These are phyloP conservation scores for Myiagra hebetior DNA, from an alignment of 2,113 vertebrate species.

Conservation along the genomic window DNA sequence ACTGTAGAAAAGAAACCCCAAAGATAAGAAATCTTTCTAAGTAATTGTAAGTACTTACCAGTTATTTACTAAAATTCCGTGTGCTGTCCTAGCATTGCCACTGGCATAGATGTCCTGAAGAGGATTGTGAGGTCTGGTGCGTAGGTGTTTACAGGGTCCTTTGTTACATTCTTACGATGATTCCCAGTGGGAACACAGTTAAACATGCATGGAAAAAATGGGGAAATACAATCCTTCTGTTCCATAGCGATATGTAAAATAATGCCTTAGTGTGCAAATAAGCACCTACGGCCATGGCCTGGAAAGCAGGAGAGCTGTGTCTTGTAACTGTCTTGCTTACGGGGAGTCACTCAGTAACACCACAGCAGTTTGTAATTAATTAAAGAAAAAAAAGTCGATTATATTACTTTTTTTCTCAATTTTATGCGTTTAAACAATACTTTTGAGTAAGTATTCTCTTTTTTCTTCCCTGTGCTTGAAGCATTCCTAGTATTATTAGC, in stretches of 20 bases:
- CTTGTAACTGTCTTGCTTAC: background rate
- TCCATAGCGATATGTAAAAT: background rate
- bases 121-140: background rate
- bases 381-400: background rate
- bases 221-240: background rate
- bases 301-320: background rate
- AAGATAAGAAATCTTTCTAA: background rate
- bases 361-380: background rate
- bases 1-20: background rate
- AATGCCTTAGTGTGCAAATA: background rate
- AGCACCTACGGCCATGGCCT: too few relatives aligned
- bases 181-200: background rate
- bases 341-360: background rate
- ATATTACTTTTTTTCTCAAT: background rate
- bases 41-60: background rate
- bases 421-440: background rate
- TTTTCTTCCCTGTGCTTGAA: background rate
- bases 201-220: background rate
- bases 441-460: background rate
- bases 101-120: background rate
- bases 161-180: fast-evolving
- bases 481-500: background rate
- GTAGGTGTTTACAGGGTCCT: background rate
- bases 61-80: background rate
- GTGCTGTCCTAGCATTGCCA: background rate